Conservation (phyloP, 2,888 invertebrate species). For the Brenthis ino region DNA sequence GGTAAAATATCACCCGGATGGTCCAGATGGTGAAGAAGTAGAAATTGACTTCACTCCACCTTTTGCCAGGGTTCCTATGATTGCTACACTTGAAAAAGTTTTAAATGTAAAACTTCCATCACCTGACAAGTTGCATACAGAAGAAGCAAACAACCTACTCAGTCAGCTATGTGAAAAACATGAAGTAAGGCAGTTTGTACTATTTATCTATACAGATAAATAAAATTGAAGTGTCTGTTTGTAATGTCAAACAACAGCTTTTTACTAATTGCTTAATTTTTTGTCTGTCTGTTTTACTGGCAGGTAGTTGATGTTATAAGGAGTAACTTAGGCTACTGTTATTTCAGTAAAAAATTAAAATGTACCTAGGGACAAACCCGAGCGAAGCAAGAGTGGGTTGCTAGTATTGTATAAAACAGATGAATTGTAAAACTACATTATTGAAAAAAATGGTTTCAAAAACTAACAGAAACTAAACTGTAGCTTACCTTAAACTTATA, state of each 20-base stretch:
- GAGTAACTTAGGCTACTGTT: too few relatives aligned
- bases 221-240: too few relatives aligned
- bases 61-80: slow-evolving; percentile 95
- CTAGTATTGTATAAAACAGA: too few relatives aligned
- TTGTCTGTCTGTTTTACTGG: too few relatives aligned
- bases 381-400: too few relatives aligned
- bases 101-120: slow-evolving; percentile 89
- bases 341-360: too few relatives aligned
- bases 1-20: slow-evolving; percentile 94
- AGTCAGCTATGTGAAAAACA: slow-evolving; percentile 91
- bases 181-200: slow-evolving; percentile 54
- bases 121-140: slow-evolving; percentile 85
- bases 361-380: too few relatives aligned
- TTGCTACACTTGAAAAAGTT: slow-evolving; percentile 92
- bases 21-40: slow-evolving; percentile 89
- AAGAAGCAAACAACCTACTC: slow-evolving; percentile 88
- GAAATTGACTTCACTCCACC: slow-evolving; percentile 99
- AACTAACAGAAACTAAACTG: neutral
- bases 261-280: too few relatives aligned
- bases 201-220: too few relatives aligned
- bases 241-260: too few relatives aligned
- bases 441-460: neutral
- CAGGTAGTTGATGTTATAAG: too few relatives aligned
- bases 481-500: too few relatives aligned
- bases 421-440: neutral